Base-by-base conservation (phyloP, 92 coral and sea anemone genomes). In the Pocillopora grandis region DNA sequence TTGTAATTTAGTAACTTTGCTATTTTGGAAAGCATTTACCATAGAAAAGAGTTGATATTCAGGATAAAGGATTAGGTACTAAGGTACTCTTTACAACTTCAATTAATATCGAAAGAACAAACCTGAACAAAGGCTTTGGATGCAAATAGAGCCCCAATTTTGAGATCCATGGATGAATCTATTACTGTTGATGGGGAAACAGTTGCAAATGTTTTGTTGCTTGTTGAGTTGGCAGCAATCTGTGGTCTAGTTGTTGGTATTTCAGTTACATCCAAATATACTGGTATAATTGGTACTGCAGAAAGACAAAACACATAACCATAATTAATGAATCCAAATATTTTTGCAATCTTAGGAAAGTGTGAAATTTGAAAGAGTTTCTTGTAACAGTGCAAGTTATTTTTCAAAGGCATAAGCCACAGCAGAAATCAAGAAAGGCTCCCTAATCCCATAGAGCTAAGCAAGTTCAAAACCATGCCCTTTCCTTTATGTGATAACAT, bases 261-360 rank as follows among this genome's bases (percentile, higher is more conserved):
- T 4, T 82, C 78, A 60, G 52, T 3, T 42, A 21, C 57, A 62
- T 72, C 33, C 37, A 82, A 73, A 62, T 82, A 82, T 20, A 82
- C 78, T 82, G 86, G 86, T 17, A 82, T 72, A 42, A 82, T 82
- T 61, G 86, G 86, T 16, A 82, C 86, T 82, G 71, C 62, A 82
- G 72, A 13, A 58, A 15, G 58, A 81, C 21, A 35, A 13, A 11
- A 27, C 23, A 62, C 6, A 61, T 27, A 7, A 19, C 15, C 36
- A 20, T 72, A 2, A 72, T 18, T 20, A n/a, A 36, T 65, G 70
- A 31, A 10, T 5, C 18, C 8, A 65, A 31, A 65, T 23, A 69
- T 33, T 27, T 69, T 16, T 16, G n/a, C 10, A 64, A 52, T 23
- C 66, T 16, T 9, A 55, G 31, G 20, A 9, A 58, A 15, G 60